Evolutionary conservation across 2,797 vertebrate genomes (phyloP).

Genomic region (Gorsachius magnificus): DNA sequence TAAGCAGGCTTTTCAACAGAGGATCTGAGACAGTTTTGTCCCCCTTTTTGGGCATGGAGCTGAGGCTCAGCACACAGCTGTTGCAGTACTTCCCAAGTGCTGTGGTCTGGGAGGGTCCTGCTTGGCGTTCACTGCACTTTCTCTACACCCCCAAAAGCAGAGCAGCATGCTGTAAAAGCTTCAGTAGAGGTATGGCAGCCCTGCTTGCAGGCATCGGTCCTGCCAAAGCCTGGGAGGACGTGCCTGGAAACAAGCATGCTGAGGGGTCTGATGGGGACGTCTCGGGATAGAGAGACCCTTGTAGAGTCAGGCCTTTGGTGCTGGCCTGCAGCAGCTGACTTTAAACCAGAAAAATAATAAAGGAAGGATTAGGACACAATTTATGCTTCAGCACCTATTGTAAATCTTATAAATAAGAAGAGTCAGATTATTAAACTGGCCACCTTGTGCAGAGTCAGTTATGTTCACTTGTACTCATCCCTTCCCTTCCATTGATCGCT

Average conservation of each 20-base stretch:
- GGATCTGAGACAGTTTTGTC: not conserved
- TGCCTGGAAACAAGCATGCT: not conserved
- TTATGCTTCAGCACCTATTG: not conserved
- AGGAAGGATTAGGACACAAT: not conserved
- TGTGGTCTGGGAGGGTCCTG: not conserved
- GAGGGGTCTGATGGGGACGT: not conserved
- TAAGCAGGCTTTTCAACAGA: not conserved
- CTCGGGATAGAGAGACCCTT: not conserved
- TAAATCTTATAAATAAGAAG: not conserved
- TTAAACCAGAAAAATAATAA: not conserved
- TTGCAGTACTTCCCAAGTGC: not conserved
- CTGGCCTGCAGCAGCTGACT: not conserved
- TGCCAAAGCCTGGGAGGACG: not conserved
- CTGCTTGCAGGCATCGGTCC: no score
- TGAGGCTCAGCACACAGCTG: not conserved
- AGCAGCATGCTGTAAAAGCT: not conserved
- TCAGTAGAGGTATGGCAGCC: not conserved
- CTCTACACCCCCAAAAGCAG: not conserved
- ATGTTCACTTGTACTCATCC: not conserved
- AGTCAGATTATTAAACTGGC: not conserved
- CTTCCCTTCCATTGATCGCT: not conserved
- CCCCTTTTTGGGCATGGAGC: not conserved
- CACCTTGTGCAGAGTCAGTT: rapidly evolving
- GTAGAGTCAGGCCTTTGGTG: not conserved
- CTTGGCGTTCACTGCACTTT: rapidly evolving